A percentile compares a stretch with the other conserved stretches of the same genome.
These are phyloP conservation scores for Verasper variegatus DNA, from an alignment of 2,113 vertebrate genomes.

Conservation along the genomic window DNA sequence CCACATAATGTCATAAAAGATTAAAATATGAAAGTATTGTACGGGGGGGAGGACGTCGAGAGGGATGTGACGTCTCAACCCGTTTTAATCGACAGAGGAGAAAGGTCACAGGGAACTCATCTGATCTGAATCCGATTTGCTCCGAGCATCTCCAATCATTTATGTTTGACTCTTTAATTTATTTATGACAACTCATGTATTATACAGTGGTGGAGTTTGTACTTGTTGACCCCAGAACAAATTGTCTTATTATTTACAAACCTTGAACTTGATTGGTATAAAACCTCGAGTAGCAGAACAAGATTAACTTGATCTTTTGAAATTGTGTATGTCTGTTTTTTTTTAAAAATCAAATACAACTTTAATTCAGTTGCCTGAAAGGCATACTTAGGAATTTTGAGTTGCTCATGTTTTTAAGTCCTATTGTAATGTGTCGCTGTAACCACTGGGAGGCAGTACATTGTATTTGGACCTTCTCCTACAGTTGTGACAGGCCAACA, in stretches of 20 bases:
- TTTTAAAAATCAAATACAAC: not conserved
- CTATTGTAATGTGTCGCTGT: not conserved
- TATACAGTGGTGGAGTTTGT: not conserved
- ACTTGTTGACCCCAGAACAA: not conserved
- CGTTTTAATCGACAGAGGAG: conserved; percentile 6
- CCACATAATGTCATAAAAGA: not conserved
- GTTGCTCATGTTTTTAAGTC: not conserved
- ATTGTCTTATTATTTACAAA: not conserved
- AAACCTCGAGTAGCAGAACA: not conserved
- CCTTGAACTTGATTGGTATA: not conserved
- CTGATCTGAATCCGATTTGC: conserved; percentile 25
- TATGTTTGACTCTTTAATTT: not conserved
- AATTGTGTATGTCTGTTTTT: not conserved
- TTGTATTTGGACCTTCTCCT: not conserved
- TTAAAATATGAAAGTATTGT: not conserved
- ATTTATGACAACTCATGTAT: not conserved
- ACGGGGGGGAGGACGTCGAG: not conserved
- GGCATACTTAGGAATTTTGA: not conserved
- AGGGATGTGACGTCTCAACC: not conserved
- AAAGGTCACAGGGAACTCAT: conserved; percentile 17
- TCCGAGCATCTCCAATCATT: conserved; percentile 23
- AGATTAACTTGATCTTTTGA: not conserved
- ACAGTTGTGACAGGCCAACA: too few species aligned
- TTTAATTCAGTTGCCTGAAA: not conserved
- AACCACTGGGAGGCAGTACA: conserved; percentile 28